Evolutionary conservation across 2,797 vertebrate genomes (phyloP).

Genomic region (Xyrichtys novacula): DNA sequence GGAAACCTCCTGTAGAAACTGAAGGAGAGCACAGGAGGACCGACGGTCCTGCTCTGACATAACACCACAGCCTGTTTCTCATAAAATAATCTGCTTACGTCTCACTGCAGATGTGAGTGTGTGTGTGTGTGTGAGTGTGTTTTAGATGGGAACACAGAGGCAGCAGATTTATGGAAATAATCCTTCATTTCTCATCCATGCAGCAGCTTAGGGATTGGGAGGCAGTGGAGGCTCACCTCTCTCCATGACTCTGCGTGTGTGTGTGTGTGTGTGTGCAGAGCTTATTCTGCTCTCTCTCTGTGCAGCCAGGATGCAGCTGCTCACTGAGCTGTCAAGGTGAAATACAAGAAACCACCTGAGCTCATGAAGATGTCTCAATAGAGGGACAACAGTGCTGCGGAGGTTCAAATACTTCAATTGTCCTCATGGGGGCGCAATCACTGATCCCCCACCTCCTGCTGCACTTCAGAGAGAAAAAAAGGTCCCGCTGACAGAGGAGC

Average conservation of each 20-base stretch:
- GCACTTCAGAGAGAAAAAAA: no score
- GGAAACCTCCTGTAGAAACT: no score
- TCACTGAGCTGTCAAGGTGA: slow-evolving; percentile 9
- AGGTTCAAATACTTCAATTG: no score
- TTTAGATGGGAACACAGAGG: slow-evolving; percentile 16
- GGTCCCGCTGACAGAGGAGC: no score
- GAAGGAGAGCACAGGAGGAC: not conserved
- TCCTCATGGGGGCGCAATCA: no score
- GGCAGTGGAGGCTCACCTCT: slow-evolving; percentile 27
- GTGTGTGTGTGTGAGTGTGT: slow-evolving; percentile 23
- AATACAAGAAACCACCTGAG: not conserved
- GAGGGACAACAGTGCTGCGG: no score
- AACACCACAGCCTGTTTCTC: slow-evolving; percentile 11
- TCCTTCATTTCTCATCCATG: slow-evolving; percentile 65
- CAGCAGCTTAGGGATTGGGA: slow-evolving; percentile 38
- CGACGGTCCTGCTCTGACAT: not conserved
- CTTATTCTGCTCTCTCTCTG: no score
- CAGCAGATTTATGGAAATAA: slow-evolving; percentile 73
- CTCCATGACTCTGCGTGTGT: slow-evolving; percentile 7
- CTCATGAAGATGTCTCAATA: not conserved
- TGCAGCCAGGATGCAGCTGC: not conserved
- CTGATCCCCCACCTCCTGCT: no score
- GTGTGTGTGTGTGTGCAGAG: slow-evolving; percentile 15
- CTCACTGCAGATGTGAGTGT: slow-evolving; percentile 12
- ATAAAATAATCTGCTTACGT: slow-evolving; percentile 55